Percentiles rank a stretch among this genome's conserved stretches.
Conservation (phyloP, 2,888 invertebrate genomes). For the Strigamia maritima region DNA sequence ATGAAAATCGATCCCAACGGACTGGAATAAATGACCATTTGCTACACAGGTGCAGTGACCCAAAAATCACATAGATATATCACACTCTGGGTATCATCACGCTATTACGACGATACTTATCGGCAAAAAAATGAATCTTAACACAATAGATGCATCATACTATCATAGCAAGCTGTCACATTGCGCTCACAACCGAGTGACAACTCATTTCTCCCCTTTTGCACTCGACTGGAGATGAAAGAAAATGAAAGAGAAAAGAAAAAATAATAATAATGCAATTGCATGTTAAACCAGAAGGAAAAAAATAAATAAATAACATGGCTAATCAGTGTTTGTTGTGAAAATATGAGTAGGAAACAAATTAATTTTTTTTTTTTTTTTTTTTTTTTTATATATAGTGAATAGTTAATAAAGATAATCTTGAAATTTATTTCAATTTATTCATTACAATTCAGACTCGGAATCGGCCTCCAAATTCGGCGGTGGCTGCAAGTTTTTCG, state of each 20-base stretch:
- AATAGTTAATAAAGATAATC: background rate
- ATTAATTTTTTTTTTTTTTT: background rate
- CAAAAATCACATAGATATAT: background rate
- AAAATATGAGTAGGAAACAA: background rate
- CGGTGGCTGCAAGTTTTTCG: background rate
- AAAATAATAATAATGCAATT: background rate
- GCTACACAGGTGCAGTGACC: background rate
- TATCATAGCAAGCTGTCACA: background rate
- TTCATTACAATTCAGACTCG: background rate
- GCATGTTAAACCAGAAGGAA: background rate
- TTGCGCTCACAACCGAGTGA: background rate
- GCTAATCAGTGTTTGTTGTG: background rate
- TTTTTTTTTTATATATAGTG: background rate
- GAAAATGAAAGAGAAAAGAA: background rate
- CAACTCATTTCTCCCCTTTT: background rate
- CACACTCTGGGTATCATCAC: background rate
- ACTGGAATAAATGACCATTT: background rate
- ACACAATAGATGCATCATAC: constrained; percentile 8
- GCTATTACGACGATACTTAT: background rate
- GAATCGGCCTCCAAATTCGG: background rate
- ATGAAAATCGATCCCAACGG: background rate
- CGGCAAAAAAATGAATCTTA: background rate
- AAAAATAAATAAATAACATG: background rate
- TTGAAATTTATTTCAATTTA: background rate
- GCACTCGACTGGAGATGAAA: background rate